Conservation (phyloP, 2,113 vertebrate species). For the Antechinus flavipes region DNA sequence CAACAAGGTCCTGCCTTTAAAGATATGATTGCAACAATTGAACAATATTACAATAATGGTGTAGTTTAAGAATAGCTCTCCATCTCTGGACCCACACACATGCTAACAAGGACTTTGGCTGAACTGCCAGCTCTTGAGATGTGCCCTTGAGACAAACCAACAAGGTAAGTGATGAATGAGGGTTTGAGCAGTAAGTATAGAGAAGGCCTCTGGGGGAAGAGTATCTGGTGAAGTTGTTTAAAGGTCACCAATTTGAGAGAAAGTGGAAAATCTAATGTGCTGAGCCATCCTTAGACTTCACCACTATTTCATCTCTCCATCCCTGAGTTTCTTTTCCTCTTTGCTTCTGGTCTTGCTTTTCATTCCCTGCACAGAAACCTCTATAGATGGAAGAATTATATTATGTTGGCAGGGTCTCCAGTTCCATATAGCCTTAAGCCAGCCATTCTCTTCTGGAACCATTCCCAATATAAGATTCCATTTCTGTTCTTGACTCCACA, state of each 20-base stretch:
- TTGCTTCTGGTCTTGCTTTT: neutral
- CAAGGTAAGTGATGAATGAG: neutral
- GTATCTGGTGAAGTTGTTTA: neutral
- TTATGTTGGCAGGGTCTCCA: neutral
- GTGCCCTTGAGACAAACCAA: neutral
- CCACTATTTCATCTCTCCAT: neutral
- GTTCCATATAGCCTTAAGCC: neutral
- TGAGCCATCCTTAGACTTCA: neutral
- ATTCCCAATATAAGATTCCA: neutral
- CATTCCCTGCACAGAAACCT: neutral
- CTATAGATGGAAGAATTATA: neutral
- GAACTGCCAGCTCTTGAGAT: neutral
- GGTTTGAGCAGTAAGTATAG: neutral
- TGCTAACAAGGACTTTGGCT: constrained; percentile 8
- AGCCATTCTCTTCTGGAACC: neutral
- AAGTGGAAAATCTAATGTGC: neutral
- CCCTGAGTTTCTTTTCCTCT: neutral
- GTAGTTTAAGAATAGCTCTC: neutral
- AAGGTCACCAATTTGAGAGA: neutral
- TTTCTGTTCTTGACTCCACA: neutral
- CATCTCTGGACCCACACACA: neutral
- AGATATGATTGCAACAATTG: too few species aligned
- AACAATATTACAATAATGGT: neutral
- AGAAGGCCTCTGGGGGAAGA: neutral
- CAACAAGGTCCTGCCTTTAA: too few species aligned